Conservation (phyloP, 30 jellyfish, hydroid and myxozoan genomes). For the Chrysaora quinquecirrha region DNA sequence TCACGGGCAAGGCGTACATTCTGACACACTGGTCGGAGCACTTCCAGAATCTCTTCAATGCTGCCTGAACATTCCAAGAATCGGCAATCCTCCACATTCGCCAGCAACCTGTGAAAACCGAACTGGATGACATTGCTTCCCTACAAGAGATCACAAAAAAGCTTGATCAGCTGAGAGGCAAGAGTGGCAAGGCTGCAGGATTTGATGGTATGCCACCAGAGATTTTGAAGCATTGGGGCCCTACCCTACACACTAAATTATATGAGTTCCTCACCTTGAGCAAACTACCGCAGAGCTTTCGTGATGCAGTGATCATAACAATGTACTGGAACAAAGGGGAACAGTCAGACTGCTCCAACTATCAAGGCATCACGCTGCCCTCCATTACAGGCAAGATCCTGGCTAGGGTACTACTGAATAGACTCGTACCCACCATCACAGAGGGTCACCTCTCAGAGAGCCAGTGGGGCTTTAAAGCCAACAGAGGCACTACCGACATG, state of each 20-base stretch:
- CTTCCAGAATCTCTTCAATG: conserved; percentile 6
- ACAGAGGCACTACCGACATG: not conserved
- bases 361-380: not conserved
- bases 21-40: not conserved
- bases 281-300: not conserved
- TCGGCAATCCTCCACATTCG: not conserved
- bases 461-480: not conserved
- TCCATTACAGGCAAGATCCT: too few relatives aligned
- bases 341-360: not conserved
- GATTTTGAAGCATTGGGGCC: conserved; percentile 17
- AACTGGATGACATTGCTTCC: conserved; percentile 31
- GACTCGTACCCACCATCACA: too few relatives aligned
- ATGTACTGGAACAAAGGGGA: not conserved
- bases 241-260: not conserved
- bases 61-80: not conserved
- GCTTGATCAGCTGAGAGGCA: not conserved
- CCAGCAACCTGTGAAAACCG: conserved; percentile 3
- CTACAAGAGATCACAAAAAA: not conserved
- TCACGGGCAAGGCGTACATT: too few relatives aligned
- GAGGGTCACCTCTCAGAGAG: too few relatives aligned
- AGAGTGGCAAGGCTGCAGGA: conserved; percentile 22
- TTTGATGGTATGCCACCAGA: conserved; percentile 8
- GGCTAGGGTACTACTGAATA: too few relatives aligned
- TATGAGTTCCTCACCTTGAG: not conserved
- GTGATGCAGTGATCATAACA: not conserved